phyloP scores from a whole-genome alignment of 2,888 invertebrate genomes.

The Scrobipalpa atriplicella region DNA sequence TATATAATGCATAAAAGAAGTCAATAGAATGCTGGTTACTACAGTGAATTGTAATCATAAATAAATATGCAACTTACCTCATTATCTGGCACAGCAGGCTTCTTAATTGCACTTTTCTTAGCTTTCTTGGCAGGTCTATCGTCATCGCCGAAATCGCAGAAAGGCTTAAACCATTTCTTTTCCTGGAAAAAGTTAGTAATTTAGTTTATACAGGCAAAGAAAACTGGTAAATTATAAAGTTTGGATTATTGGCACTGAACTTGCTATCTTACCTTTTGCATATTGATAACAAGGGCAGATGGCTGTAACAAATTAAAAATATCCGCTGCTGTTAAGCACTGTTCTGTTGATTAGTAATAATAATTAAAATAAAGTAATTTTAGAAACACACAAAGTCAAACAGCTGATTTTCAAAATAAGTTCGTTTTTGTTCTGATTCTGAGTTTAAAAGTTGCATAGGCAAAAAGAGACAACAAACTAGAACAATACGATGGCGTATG shows the following conservation, averaged over 20 bases:
- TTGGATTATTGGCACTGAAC: neutral
- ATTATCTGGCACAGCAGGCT: neutral
- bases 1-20: too few species aligned
- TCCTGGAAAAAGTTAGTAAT: slow-evolving; percentile 42
- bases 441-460: neutral
- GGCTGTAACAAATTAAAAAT: neutral
- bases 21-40: neutral
- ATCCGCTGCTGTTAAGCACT: neutral
- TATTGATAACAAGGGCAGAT: neutral
- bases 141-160: slow-evolving; percentile 64
- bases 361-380: neutral
- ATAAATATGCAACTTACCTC: neutral
- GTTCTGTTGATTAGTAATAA: neutral
- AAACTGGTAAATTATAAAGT: neutral
- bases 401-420: slow-evolving; percentile 14
- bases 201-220: neutral
- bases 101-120: slow-evolving; percentile 38
- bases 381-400: neutral
- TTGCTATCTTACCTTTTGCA: slow-evolving; percentile 3
- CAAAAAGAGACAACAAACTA: neutral
- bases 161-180: slow-evolving; percentile 70
- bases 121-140: slow-evolving; percentile 43
- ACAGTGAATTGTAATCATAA: too few species aligned
- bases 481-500: neutral
- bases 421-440: neutral